Percentiles rank a stretch among this genome's conserved stretches.
These are phyloP conservation scores for Fabriciana adippe DNA, from an alignment of 2,888 invertebrate genomes.

Conservation along the genomic window DNA sequence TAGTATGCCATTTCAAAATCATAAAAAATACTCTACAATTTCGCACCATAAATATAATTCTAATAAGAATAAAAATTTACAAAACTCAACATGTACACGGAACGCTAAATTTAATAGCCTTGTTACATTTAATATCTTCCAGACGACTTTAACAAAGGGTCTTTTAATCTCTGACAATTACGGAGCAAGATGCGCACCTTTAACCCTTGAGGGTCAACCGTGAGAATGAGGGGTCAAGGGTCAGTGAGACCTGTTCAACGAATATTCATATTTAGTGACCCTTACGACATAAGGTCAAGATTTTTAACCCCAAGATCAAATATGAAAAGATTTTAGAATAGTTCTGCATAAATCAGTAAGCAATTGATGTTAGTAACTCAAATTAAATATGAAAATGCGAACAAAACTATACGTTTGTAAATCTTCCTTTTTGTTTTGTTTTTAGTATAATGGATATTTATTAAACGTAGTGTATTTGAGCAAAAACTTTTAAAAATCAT, in stretches of 20 bases:
- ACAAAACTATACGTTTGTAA: too few species aligned
- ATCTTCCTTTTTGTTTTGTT: too few species aligned
- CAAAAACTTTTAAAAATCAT: too few species aligned
- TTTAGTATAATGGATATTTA: too few species aligned
- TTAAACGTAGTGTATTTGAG: too few species aligned
- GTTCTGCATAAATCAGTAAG: constrained; percentile 49
- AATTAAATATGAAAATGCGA: too few species aligned
- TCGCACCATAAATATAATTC: too few species aligned
- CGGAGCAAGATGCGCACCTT: constrained; percentile 40
- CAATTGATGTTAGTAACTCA: background rate
- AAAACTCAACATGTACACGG: background rate
- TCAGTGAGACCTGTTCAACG: constrained; percentile 63
- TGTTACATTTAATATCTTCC: constrained; percentile 23
- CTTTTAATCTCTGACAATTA: constrained; percentile 24
- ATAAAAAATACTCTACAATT: too few species aligned
- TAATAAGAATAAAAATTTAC: background rate
- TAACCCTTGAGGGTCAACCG: constrained; percentile 57
- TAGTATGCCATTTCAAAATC: too few species aligned
- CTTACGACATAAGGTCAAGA: constrained; percentile 62
- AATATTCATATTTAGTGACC: constrained; percentile 55
- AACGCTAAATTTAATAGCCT: background rate
- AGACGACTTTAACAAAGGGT: constrained; percentile 17
- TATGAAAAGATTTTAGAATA: constrained; percentile 15
- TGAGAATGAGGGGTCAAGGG: constrained; percentile 70
- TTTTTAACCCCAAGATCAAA: constrained; percentile 66